Evolutionary conservation across 2,888 invertebrate species (phyloP).

Genomic region (Villa cingulata): DNA sequence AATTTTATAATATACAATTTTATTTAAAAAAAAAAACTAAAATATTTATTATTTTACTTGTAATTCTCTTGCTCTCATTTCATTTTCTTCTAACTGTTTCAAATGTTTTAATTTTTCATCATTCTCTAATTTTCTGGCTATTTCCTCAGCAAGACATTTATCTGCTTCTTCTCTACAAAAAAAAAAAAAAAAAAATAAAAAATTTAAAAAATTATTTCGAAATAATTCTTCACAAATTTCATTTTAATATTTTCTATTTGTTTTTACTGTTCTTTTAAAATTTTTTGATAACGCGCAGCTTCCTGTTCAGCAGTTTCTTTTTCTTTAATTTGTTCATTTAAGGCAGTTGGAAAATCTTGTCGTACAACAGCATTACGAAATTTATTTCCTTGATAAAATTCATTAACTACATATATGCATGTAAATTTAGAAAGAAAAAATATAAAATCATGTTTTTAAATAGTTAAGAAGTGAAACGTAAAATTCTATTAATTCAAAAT

Average conservation of each 20-base stretch:
- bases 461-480: constrained; percentile 3
- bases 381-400: constrained; percentile 64
- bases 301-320: constrained; percentile 50
- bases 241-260: neutral
- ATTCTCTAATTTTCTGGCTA: constrained; percentile 50
- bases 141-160: constrained; percentile 48
- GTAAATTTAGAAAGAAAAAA: constrained; percentile 15
- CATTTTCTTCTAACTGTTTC: constrained; percentile 40
- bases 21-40: no score
- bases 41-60: constrained; percentile 27
- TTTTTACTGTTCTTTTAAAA: constrained; percentile 38
- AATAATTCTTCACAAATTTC: no score
- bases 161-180: constrained; percentile 50
- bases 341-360: constrained; percentile 63
- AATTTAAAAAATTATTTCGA: no score
- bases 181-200: constrained; percentile 9
- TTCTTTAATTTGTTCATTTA: constrained; percentile 57
- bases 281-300: constrained; percentile 43
- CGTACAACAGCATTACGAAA: constrained; percentile 61
- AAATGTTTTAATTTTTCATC: constrained; percentile 38
- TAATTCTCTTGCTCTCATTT: constrained; percentile 39
- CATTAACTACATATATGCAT: constrained; percentile 41
- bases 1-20: neutral
- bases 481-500: no score
- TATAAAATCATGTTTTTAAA: constrained; percentile 1